Base-by-base conservation (phyloP, 2,797 vertebrate genomes). In the Amazona ochrocephala region DNA sequence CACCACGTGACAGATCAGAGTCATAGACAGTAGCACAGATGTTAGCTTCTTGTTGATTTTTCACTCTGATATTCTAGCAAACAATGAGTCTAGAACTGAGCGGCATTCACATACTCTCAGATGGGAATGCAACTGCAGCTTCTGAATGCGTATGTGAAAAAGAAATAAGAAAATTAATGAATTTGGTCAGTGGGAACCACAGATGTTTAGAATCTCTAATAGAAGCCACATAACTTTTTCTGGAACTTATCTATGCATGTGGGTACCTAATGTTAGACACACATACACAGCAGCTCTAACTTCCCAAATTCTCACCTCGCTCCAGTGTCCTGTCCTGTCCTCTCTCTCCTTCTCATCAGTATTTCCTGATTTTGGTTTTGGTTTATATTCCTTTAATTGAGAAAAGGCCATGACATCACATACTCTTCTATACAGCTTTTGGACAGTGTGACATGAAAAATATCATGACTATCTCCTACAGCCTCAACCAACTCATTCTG, bases 171-270 rank as follows among this genome's bases (percentile, higher is more conserved):
- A 5, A 42, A 10, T 23, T 50, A 53, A 48, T 70, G 50, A 10
- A 29, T 29, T 29, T 23, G 27, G 22, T 7, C 56, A 75, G 45
- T 14, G 22, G 41, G 58, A 90, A 65, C 3, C 13, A 51, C 4
- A 47, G 16, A 37, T 42, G 7, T 20, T 73, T 53, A 45, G 23
- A 54, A 72, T 50, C 41, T 68, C 34, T 51, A 7, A 67, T 58
- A 58, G 48, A 7, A 1, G 0, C 2, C 14, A 47, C 6, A 23
- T 4, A 72, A 58, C 1, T 8, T 50, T 67, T 75, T 34, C 23
- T 62, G 20, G 26, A 93, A 71, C 19, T 45, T 17, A 7, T 26
- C 26, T 79, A 2, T 58, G 62, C 7, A 47, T 45, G 11, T 39
- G 75, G 19, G 19, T 42, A n/a, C 30, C 41, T 51, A 24, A 53